Base-by-base conservation (phyloP, 2,797 vertebrate genomes). In the Tachyglossus aculeatus region DNA sequence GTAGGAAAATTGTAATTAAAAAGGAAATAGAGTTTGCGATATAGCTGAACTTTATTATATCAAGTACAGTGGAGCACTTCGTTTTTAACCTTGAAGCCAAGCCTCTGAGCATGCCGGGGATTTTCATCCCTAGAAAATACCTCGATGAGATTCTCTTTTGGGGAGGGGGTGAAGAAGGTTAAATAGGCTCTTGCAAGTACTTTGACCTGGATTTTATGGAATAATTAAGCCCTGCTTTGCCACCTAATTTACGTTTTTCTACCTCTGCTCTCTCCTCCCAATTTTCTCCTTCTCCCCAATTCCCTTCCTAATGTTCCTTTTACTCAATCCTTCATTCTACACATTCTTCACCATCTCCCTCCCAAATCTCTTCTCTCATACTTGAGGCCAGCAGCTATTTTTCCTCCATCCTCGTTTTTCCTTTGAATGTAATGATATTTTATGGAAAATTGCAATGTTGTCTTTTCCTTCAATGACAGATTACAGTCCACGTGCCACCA, bases 1-100 rank as follows among this genome's bases (percentile, higher is more conserved):
- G 78, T 85, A 85, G 80, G 85, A 82, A 85, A 81, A 81, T 83
- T 85, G 81, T 85, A 85, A 87, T 87, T 87, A 87, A 87, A 87
- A 83, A 85, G 78, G 85, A 85, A 87, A 85, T 83, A 74, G 80
- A 83, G 53, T 85, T 85, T 79, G 80, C 80, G 78, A 78, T 82
- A 78, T 34, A 52, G 19, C 53, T 82, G 85, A 82, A 85, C 83
- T 85, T 85, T 81, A 83, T 87, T 80, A 71, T 81, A 83, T 66
- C 58, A 87, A 80, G 63, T 57, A 78, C 53, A 72, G 59, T 21
- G 13, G 53, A 69, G 43, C 66, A 80, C 69, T 85, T 76, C 41
- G 71, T 76, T 82, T 63, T 73, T 83, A 74, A 85, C 85, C 80
- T 87, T 76, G 71, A 56, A 67, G 76, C 62, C 57, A 71, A 76